phyloP scores from a whole-genome alignment of 2,888 invertebrate genomes.

The Alloplasta piceator region DNA sequence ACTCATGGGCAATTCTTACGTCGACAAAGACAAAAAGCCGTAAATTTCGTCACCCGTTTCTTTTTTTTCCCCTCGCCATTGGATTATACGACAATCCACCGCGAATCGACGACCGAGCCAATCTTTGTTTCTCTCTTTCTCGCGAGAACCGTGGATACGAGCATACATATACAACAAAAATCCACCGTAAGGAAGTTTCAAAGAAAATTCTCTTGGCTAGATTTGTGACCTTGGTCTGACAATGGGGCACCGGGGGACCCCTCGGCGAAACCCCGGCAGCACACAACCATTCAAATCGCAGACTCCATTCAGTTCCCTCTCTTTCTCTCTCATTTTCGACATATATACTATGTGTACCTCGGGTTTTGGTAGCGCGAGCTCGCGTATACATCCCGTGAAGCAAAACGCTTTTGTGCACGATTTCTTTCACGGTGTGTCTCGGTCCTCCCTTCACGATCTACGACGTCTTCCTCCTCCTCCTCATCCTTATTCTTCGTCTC shows the following conservation, averaged over 20 bases:
- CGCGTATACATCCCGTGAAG: conserved; percentile 61
- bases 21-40: conserved; percentile 41
- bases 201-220: conserved; percentile 78
- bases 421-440: conserved; percentile 64
- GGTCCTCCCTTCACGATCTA: conserved; percentile 63
- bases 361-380: conserved; percentile 43
- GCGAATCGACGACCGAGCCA: conserved; percentile 36
- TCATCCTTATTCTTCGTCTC: conserved; percentile 64
- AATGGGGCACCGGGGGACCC: conserved; percentile 75
- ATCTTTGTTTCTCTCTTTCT: conserved; percentile 11
- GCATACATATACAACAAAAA: conserved; percentile 21
- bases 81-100: conserved; percentile 9
- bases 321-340: conserved; percentile 73
- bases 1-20: conserved; percentile 69
- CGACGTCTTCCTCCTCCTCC: conserved; percentile 68
- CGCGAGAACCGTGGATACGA: conserved; percentile 36
- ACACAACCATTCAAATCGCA: conserved; percentile 79
- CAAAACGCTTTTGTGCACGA: conserved; percentile 62
- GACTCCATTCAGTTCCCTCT: conserved; percentile 80
- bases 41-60: conserved; percentile 54
- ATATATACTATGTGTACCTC: conserved; percentile 54
- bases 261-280: conserved; percentile 75
- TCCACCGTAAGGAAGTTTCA: conserved; percentile 70
- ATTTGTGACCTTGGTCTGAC: conserved; percentile 82
- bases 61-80: neutral